Percentiles rank a stretch among this genome's conserved stretches.
These are phyloP conservation scores for Andrena chrysosceles DNA, from an alignment of 2,888 invertebrate genomes.

Conservation along the genomic window DNA sequence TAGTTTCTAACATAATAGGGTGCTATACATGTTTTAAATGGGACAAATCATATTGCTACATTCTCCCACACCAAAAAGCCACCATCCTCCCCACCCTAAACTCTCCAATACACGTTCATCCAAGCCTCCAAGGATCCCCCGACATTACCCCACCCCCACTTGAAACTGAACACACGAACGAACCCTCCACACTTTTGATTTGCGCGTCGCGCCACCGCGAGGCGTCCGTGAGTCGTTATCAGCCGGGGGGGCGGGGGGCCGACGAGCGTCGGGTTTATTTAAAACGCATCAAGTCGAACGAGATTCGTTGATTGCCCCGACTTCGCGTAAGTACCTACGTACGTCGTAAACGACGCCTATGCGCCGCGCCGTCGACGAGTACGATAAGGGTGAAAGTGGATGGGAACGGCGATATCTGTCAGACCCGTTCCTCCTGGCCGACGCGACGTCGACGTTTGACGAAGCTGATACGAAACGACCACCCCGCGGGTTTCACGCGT, in stretches of 20 bases:
- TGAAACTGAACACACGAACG: not conserved
- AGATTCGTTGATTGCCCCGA: slow-evolving; percentile 50
- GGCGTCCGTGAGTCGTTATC: slow-evolving; percentile 35
- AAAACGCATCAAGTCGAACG: slow-evolving; percentile 54
- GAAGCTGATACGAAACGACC: slow-evolving; percentile 48
- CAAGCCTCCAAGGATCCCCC: no score
- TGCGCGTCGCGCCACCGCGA: slow-evolving; percentile 16
- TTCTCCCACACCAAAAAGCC: no score
- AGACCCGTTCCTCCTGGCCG: slow-evolving; percentile 2
- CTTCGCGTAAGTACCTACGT: slow-evolving; percentile 36
- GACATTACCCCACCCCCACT: not conserved
- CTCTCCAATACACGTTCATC: no score
- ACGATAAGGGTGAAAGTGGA: slow-evolving; percentile 53
- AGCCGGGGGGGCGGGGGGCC: slow-evolving; percentile 16
- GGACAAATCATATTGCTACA: no score
- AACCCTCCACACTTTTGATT: not conserved
- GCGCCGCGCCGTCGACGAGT: slow-evolving; percentile 16
- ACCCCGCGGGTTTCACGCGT: slow-evolving; percentile 11
- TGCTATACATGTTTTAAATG: no score
- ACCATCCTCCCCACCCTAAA: no score
- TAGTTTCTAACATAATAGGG: no score
- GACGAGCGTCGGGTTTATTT: slow-evolving; percentile 39
- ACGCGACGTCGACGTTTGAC: slow-evolving; percentile 41
- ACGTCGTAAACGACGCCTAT: slow-evolving; percentile 58
- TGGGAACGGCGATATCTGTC: slow-evolving; percentile 46